These are phyloP conservation scores for Salmo trutta DNA, from an alignment of 2,797 vertebrate species.

Conservation along the genomic window DNA sequence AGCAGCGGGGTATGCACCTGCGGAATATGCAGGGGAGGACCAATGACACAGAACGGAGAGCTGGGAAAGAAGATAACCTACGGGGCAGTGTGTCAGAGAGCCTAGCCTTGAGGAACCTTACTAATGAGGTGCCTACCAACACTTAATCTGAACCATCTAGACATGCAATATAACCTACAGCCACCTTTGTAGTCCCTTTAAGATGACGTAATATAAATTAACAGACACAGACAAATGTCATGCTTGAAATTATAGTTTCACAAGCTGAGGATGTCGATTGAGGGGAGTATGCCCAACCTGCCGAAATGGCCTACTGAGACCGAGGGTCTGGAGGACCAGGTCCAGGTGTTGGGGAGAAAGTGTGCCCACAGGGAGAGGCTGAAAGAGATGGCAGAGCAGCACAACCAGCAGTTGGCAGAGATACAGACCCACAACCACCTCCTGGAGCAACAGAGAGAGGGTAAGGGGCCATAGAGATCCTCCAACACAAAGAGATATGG, in stretches of 20 bases:
- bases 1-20: slow-evolving; percentile 42
- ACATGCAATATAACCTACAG: no score
- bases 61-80: background rate
- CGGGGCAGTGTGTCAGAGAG: slow-evolving; percentile 27
- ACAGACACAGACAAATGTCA: background rate
- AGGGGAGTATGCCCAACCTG: slow-evolving; percentile 40
- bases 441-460: slow-evolving; percentile 76
- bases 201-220: background rate
- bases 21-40: slow-evolving; percentile 18
- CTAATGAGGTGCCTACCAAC: slow-evolving; percentile 60
- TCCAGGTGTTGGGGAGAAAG: slow-evolving; percentile 39
- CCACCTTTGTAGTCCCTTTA: background rate
- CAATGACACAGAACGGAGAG: slow-evolving; percentile 33
- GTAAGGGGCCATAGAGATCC: slow-evolving; percentile 45
- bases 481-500: background rate
- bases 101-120: slow-evolving; percentile 44
- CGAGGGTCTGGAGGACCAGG: background rate
- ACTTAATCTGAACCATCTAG: background rate
- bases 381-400: slow-evolving; percentile 56
- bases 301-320: slow-evolving; percentile 31
- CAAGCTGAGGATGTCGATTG: slow-evolving; percentile 60
- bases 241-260: slow-evolving; percentile 58
- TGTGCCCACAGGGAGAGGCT: slow-evolving; percentile 52
- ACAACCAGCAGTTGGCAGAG: slow-evolving; percentile 65
- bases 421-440: slow-evolving; percentile 67